Percentiles rank a stretch among this genome's conserved stretches.
These are phyloP conservation scores for Diploptera punctata DNA, from an alignment of 2,888 invertebrate species.

Conservation along the genomic window DNA sequence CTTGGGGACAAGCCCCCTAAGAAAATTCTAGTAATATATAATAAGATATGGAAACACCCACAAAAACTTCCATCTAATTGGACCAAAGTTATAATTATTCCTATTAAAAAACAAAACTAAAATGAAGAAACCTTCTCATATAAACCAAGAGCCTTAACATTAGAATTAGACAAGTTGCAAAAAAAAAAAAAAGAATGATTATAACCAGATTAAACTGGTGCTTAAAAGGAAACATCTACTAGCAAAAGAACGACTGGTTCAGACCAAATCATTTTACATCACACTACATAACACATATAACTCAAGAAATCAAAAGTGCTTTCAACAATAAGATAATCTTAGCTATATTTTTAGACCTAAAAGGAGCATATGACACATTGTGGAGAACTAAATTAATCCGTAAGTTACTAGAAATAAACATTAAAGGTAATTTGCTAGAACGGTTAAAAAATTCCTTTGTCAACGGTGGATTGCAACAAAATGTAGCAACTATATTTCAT, in stretches of 20 bases:
- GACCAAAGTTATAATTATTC: background rate
- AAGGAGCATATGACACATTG: too few species aligned
- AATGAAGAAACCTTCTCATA: background rate
- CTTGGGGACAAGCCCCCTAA: background rate
- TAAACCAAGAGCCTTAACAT: background rate
- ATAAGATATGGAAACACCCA: background rate
- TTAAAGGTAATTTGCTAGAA: background rate
- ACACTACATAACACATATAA: background rate
- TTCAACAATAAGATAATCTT: too few species aligned
- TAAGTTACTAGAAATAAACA: background rate
- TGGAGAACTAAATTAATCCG: too few species aligned
- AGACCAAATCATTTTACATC: background rate
- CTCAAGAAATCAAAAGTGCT: too few species aligned
- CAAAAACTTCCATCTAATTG: background rate
- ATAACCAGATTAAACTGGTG: background rate
- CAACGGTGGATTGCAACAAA: background rate
- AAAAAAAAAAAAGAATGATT: background rate
- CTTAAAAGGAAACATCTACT: background rate
- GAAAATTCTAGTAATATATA: background rate
- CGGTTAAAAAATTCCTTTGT: background rate
- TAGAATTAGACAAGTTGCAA: background rate
- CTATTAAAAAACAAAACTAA: background rate
- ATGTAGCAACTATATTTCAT: background rate
- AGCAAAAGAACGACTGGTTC: background rate
- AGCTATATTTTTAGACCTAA: too few species aligned